Conservation (phyloP, 2,888 invertebrate genomes). For the Oxyteleia sp. region DNA sequence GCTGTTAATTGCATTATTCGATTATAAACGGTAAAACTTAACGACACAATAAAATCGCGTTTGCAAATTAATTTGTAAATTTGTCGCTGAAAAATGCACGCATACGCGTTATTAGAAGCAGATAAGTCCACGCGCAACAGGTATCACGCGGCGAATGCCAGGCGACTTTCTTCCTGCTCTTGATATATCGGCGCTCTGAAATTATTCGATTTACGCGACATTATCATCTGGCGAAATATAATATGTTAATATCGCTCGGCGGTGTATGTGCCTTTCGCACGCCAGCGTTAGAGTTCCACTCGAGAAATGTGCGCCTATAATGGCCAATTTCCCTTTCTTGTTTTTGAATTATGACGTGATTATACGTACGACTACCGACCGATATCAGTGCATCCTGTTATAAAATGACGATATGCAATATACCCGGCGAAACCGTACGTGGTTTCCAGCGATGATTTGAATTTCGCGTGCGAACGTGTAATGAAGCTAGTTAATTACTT, state of each 20-base stretch:
- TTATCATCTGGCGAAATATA: slow-evolving; percentile 36
- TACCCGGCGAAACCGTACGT: slow-evolving; percentile 2
- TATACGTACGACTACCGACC: slow-evolving; percentile 79
- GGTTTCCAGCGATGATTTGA: slow-evolving; percentile 29
- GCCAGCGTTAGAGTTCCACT: slow-evolving; percentile 58
- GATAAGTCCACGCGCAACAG: slow-evolving; percentile 40
- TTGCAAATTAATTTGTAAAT: slow-evolving; percentile 45
- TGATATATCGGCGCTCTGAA: slow-evolving; percentile 33
- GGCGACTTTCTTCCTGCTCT: slow-evolving; percentile 54
- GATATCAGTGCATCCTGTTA: slow-evolving; percentile 83
- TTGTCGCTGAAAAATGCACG: slow-evolving; percentile 9
- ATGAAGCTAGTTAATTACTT: slow-evolving; percentile 42
- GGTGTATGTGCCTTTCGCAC: slow-evolving; percentile 35
- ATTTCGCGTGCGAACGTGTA: slow-evolving; percentile 35
- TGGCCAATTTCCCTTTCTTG: slow-evolving; percentile 83
- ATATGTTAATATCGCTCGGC: slow-evolving; percentile 43
- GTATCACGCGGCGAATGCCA: slow-evolving; percentile 42
- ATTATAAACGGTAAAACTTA: slow-evolving; percentile 34
- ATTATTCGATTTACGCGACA: slow-evolving; percentile 45
- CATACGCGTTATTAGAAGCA: slow-evolving; percentile 23
- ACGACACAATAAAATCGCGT: slow-evolving; percentile 30
- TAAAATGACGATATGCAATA: slow-evolving; percentile 75
- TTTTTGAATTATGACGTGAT: slow-evolving; percentile 84
- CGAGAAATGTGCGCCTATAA: slow-evolving; percentile 80
- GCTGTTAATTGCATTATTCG: slow-evolving; percentile 34